Percentiles rank a stretch among this genome's conserved stretches.
Evolutionary conservation across 2,113 vertebrate species (phyloP).

Genomic region (Callopanchax toddi): DNA sequence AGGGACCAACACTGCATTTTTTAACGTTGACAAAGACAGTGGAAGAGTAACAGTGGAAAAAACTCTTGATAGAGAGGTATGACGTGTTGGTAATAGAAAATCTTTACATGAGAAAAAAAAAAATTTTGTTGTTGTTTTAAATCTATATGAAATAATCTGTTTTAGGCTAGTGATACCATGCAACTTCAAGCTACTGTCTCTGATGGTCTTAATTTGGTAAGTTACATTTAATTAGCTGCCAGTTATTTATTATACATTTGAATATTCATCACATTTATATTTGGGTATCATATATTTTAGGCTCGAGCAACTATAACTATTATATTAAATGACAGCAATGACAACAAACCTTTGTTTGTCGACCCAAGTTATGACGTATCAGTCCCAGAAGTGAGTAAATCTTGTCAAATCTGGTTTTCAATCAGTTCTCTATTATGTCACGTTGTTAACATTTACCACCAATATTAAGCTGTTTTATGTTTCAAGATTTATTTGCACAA

Average conservation of each 20-base stretch:
- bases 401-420: background rate
- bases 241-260: background rate
- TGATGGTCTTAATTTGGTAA: background rate
- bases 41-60: constrained; percentile 58
- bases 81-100: background rate
- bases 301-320: rapidly evolving
- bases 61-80: constrained; percentile 82
- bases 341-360: constrained; percentile 81
- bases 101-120: background rate
- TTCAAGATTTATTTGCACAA: too few species aligned
- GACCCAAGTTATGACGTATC: constrained; percentile 53
- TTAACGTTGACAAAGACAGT: rapidly evolving
- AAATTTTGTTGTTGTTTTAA: background rate
- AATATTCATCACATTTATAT: constrained; percentile 9
- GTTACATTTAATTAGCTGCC: constrained; percentile 7
- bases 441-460: too few species aligned
- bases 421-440: too few species aligned
- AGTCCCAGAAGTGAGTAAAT: constrained; percentile 79
- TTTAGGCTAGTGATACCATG: background rate
- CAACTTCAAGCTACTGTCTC: rapidly evolving
- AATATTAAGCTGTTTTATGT: too few species aligned
- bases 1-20: constrained; percentile 48
- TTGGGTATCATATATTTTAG: constrained; percentile 70
- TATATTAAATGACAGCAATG: constrained; percentile 77
- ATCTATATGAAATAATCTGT: background rate